Conservation (phyloP, 2,113 vertebrate genomes). For the Aphelocoma coerulescens region DNA sequence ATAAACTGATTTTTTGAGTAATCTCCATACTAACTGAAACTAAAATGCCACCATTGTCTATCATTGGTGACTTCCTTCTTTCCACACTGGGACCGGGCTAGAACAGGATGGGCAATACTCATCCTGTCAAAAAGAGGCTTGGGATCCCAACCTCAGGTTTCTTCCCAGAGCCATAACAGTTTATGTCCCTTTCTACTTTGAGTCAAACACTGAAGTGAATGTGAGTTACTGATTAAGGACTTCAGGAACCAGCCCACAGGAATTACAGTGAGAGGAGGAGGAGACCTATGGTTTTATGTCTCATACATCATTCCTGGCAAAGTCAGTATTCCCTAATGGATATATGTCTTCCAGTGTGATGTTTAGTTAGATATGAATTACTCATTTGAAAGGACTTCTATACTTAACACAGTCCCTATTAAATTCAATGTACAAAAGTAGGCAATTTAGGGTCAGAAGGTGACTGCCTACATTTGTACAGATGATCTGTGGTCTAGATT, state of each 20-base stretch:
- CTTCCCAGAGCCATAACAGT: not conserved
- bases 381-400: not conserved
- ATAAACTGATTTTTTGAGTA: not conserved
- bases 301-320: not conserved
- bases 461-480: not conserved
- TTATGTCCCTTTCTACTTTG: not conserved
- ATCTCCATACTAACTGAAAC: not conserved
- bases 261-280: not conserved
- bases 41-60: rapidly evolving
- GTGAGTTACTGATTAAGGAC: not conserved
- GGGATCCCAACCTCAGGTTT: not conserved
- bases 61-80: not conserved
- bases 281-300: not conserved
- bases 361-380: not conserved
- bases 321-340: not conserved
- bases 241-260: not conserved
- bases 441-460: not conserved
- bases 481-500: not conserved
- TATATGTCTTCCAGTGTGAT: not conserved
- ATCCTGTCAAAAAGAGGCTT: not conserved
- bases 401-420: not conserved
- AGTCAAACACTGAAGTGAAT: not conserved
- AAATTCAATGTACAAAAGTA: not conserved
- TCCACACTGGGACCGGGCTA: not conserved
- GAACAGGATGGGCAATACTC: not conserved